Evolutionary conservation across 2,888 invertebrate species (phyloP).

Genomic region (Andrena praecox): DNA sequence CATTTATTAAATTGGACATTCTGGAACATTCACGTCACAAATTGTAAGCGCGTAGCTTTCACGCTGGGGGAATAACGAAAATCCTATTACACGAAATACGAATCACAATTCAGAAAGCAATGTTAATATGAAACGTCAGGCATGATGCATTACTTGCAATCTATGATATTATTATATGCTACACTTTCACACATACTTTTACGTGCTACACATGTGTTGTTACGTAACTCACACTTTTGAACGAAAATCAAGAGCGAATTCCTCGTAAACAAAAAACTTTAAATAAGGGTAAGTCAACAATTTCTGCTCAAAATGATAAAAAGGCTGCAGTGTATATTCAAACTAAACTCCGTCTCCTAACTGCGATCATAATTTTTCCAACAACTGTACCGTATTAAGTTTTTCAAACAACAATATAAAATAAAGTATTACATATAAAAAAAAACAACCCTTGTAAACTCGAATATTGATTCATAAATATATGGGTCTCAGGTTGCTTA

Average conservation of each 20-base stretch:
- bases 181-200: conserved; percentile 3
- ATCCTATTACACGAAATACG: conserved; percentile 2
- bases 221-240: conserved; percentile 9
- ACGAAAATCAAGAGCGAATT: background rate
- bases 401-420: too few relatives aligned
- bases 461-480: too few relatives aligned
- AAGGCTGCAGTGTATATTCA: background rate
- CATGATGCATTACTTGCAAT: background rate
- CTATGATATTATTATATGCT: background rate
- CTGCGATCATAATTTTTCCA: too few relatives aligned
- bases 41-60: background rate
- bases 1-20: conserved; percentile 1
- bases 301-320: background rate
- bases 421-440: too few relatives aligned
- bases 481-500: too few relatives aligned
- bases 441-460: too few relatives aligned
- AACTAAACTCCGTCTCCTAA: too few relatives aligned
- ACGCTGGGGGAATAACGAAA: conserved; percentile 1
- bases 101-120: conserved; percentile 15
- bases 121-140: conserved; percentile 9
- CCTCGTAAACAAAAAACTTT: background rate
- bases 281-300: background rate
- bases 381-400: too few relatives aligned
- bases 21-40: conserved; percentile 11
- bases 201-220: background rate